Evolutionary conservation across 2,113 vertebrate species (phyloP).

Genomic region (Campylomormyrus numenius): DNA sequence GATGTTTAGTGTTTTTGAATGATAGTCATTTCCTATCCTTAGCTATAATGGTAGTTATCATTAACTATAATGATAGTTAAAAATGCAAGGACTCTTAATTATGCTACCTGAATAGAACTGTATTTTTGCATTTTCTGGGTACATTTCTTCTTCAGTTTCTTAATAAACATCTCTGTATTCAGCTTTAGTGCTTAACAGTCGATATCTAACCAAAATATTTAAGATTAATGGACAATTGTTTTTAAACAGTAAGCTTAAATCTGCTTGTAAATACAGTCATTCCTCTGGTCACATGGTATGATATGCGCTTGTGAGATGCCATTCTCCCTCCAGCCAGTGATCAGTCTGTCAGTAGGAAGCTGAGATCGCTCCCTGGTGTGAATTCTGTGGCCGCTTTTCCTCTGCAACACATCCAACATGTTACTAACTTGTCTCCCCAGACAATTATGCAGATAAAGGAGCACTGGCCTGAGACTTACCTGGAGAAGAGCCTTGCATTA

Average conservation of each 20-base stretch:
- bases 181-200: neutral
- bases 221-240: neutral
- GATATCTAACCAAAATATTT: neutral
- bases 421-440: neutral
- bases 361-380: constrained; percentile 70
- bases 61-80: neutral
- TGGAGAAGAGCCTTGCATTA: constrained; percentile 68
- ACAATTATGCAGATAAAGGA: neutral
- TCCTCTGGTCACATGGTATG: neutral
- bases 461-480: constrained; percentile 47
- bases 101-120: neutral
- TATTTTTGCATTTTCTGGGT: neutral
- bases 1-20: no score
- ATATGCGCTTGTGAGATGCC: neutral
- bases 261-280: neutral
- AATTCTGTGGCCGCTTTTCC: constrained; percentile 64
- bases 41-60: no score
- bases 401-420: constrained; percentile 43
- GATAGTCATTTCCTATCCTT: no score
- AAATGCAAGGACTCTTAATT: neutral
- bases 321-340: constrained; percentile 25
- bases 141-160: neutral
- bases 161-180: neutral
- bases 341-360: constrained; percentile 61
- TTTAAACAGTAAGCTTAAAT: neutral